These are phyloP conservation scores for Rhinophrynus dorsalis DNA, from an alignment of 2,797 vertebrate genomes.

Conservation along the genomic window DNA sequence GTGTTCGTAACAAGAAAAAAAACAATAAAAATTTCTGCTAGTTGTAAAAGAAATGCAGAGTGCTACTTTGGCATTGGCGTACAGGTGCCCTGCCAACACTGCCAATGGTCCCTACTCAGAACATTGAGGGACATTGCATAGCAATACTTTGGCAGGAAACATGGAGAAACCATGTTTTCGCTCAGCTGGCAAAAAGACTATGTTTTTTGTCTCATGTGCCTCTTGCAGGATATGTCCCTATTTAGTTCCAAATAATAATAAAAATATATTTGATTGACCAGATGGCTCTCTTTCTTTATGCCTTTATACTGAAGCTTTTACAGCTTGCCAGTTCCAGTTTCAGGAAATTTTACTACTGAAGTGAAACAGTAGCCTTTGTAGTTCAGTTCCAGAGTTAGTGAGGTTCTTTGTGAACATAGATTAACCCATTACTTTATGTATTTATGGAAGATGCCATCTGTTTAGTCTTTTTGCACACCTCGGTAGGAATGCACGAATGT, in stretches of 20 bases:
- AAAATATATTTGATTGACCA: conserved; percentile 43
- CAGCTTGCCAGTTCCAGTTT: conserved; percentile 23
- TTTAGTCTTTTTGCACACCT: background rate
- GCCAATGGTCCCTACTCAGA: conserved; percentile 15
- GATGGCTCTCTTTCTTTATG: conserved; percentile 41
- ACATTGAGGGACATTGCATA: conserved; percentile 22
- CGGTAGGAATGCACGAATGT: conserved; percentile 23
- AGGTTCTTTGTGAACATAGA: conserved; percentile 17
- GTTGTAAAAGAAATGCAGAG: background rate
- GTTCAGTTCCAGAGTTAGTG: conserved; percentile 8
- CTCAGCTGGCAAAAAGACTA: conserved; percentile 13
- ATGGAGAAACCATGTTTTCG: conserved; percentile 1
- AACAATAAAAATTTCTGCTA: too few species aligned
- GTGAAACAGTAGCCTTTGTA: conserved; percentile 38
- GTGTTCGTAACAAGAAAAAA: too few species aligned
- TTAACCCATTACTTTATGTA: conserved; percentile 37
- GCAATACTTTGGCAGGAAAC: conserved; percentile 19
- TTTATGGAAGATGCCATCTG: conserved; percentile 28
- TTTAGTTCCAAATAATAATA: conserved; percentile 42
- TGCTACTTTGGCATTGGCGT: background rate
- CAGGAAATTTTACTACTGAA: conserved; percentile 28
- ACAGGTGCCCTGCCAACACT: conserved; percentile 1
- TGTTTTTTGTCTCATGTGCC: conserved; percentile 20
- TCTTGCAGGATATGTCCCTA: conserved; percentile 14
- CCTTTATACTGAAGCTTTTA: conserved; percentile 20